A percentile compares a stretch with the other conserved stretches of the same genome.
These are phyloP conservation scores for Cossypha polioptera DNA, from an alignment of 2,797 vertebrate species.

Conservation along the genomic window DNA sequence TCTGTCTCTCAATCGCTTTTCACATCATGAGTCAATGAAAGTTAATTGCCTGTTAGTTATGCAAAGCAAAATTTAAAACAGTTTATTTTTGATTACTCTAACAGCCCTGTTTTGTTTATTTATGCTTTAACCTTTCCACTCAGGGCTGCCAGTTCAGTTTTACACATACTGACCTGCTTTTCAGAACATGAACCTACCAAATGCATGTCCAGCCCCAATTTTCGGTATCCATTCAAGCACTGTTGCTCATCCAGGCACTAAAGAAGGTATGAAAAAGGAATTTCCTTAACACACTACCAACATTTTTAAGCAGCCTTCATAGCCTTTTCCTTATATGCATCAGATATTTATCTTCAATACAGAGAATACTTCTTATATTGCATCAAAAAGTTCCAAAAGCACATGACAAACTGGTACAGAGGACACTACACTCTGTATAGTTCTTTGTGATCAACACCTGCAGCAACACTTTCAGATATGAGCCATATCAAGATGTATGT, in stretches of 20 bases:
- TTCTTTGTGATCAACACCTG: neutral
- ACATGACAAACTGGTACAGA: neutral
- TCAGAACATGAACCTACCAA: neutral
- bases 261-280: neutral
- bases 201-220: neutral
- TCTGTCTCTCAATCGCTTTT: conserved; percentile 31
- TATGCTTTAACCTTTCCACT: conserved; percentile 31
- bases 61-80: conserved; percentile 32
- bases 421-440: neutral
- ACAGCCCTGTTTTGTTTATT: conserved; percentile 54
- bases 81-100: conserved; percentile 56
- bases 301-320: neutral
- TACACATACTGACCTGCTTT: neutral
- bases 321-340: neutral
- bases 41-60: conserved; percentile 62
- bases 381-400: neutral
- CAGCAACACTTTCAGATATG: neutral
- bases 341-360: neutral
- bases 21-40: conserved; percentile 53
- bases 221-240: neutral
- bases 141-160: conserved; percentile 21
- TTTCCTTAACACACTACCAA: neutral
- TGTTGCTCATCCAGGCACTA: neutral
- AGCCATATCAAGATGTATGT: neutral
- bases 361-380: neutral